Evolutionary conservation across 1,140 invertebrate genomes (phyloP), one percentile per base, ranked within the genome.

Genomic region (Bombus vancouverensis): DNA sequence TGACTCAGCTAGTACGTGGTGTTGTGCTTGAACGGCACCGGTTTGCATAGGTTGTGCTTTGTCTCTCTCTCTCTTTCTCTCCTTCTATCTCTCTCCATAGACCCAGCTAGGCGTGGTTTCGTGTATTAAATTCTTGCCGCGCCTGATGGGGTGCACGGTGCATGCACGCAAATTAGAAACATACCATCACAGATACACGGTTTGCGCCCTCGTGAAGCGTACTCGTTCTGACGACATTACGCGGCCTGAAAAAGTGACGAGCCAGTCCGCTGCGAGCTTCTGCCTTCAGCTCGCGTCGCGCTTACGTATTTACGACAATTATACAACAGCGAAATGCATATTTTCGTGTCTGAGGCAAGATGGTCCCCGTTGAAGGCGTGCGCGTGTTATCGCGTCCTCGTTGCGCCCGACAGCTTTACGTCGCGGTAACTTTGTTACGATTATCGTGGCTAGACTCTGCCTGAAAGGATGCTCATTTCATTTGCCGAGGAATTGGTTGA

Each of bases 151-250:
- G 77, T 78, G 42, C 88, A 87, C 47, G 87, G 87, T 87, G 86
- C 85, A 90, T 90, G 90, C 89, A 91, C 90, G 91, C 90, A 94
- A 94, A 93, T 94, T 93, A 93, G 93, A 93, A 91, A 85, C 85
- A 91, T 91, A 89, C 88, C 90, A 87, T 76, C 81, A 79, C 81
- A 68, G 62, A 79, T 78, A 76, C 57, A 70, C 77, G 65, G 62
- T 28, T 18, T 25, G 42, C 22, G 37, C 39, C 22, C 34, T 34
- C 25, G 42, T 47, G 44, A 57, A 79, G 81, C 81, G 76, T 78
- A 65, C 73, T 62, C 80, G 66, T 44, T 42, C 66, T 62, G 77
- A 81, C 72, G 59, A 89, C 79, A 44, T 88, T 86, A 78, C 83
- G 62, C 82, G 59, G 74, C 44, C 42, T 72, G 88, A 89, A 89